A percentile compares a stretch with the other conserved stretches of the same genome.
Conservation (phyloP, 2,113 vertebrate species). For the Origma solitaria region DNA sequence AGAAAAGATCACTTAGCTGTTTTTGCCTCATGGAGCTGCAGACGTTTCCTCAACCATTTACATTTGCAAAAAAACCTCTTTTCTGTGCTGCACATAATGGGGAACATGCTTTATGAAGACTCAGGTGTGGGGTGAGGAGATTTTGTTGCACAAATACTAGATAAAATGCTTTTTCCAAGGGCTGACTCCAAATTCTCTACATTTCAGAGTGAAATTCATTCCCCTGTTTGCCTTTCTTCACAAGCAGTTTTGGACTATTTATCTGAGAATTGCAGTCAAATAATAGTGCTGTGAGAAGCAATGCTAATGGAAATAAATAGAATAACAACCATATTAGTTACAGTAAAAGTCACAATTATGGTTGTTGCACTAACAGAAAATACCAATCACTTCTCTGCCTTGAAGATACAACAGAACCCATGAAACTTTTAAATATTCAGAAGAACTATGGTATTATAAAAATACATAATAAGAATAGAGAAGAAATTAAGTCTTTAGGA, state of each 20-base stretch:
- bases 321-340: neutral
- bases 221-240: neutral
- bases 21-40: neutral
- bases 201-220: neutral
- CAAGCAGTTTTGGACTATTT: neutral
- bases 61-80: neutral
- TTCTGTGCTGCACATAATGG: fast-evolving
- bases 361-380: neutral
- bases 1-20: neutral
- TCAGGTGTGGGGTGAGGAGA: neutral
- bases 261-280: neutral
- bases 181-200: neutral
- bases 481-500: neutral
- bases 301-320: neutral
- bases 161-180: neutral
- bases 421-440: neutral
- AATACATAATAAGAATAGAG: neutral
- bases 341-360: neutral
- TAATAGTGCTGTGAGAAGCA: neutral
- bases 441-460: neutral
- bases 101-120: neutral
- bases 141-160: neutral
- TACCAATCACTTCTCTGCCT: neutral
- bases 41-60: neutral
- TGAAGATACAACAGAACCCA: neutral